phyloP scores from a whole-genome alignment of 1,140 invertebrate species.

The Atta colombica region DNA sequence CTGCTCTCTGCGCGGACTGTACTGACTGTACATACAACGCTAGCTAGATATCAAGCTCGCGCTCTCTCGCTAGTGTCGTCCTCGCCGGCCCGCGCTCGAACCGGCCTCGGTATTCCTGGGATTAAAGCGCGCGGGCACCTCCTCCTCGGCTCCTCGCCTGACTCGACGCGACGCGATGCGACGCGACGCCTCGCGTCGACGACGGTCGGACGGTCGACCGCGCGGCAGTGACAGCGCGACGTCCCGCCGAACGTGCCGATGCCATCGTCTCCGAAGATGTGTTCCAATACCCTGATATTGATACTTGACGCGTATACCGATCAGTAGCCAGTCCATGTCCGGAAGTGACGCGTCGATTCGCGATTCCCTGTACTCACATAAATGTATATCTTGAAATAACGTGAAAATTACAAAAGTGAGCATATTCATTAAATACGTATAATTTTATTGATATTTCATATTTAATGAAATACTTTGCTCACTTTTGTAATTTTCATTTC shows the following conservation, averaged over 20 bases:
- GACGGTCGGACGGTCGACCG: too few relatives aligned
- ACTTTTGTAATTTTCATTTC: too few relatives aligned
- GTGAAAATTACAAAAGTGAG: too few relatives aligned
- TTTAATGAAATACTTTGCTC: too few relatives aligned
- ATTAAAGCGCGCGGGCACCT: background rate
- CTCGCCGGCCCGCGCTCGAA: constrained; percentile 33
- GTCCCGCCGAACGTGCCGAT: background rate
- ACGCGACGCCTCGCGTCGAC: background rate
- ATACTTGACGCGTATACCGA: background rate
- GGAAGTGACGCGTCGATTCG: constrained; percentile 8
- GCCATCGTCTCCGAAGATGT: background rate
- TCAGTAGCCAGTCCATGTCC: background rate
- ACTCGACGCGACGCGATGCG: background rate
- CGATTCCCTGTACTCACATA: constrained; percentile 8
- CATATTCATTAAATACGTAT: too few relatives aligned
- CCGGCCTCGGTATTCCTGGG: constrained; percentile 35
- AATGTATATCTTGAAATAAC: too few relatives aligned
- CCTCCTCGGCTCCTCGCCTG: too few relatives aligned
- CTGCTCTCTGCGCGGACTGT: constrained; percentile 65
- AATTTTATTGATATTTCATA: too few relatives aligned
- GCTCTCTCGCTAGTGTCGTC: constrained; percentile 49
- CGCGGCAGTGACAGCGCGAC: constrained; percentile 31
- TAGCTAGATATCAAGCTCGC: constrained; percentile 55
- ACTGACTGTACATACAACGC: constrained; percentile 44
- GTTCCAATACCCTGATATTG: background rate